Evolutionary conservation across 2,113 vertebrate genomes (phyloP), one percentile per base, ranked within the genome.

Genomic region (Nothoprocta pentlandii): DNA sequence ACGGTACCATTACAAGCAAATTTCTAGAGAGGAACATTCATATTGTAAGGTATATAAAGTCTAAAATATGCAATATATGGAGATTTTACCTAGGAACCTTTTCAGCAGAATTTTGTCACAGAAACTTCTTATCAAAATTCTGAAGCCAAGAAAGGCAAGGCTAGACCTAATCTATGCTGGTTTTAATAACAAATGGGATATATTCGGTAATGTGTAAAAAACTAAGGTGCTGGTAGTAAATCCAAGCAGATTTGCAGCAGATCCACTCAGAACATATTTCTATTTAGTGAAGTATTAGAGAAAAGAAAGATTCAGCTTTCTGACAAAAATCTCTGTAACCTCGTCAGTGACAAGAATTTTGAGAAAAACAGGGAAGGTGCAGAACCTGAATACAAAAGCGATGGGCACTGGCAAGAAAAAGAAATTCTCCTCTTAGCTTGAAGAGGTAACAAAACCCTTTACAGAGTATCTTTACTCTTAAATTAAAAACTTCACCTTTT

Each of bases 1-100:
- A 98, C 98, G 96, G 98, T 98, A 73, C 98, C 98, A 96, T 98
- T 98, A 93, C 98, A 98, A 82, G 98, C 98, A 96, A 98, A 98
- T 98, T 98, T 98, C 98, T 98, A 74, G 26, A 90, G 51, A 92
- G 44, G 86, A 17, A 92, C 23, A 87, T 28, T 87, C 32, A 66
- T 5, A 62, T 41, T 41, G 39, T 89, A 62, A 80, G 49, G 21
- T 21, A 49, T 49, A 49, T 49, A 49, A 22, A 20, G 22, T 23
- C 49, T 23, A 49, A 49, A 49, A 23, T 23, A 49, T 49, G 49
- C 49, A 49, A 49, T 49, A 58, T 22, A 59, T 42, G 3, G 19
- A 2, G n/a, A 70, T 51, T 68, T 68, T 76, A 51, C 62, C 80
- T 54, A 66, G 10, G 68, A 84, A 66, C 42, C 36, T 79, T 88